phyloP scores from a whole-genome alignment of 2,113 vertebrate genomes.

The Falco punctatus region DNA sequence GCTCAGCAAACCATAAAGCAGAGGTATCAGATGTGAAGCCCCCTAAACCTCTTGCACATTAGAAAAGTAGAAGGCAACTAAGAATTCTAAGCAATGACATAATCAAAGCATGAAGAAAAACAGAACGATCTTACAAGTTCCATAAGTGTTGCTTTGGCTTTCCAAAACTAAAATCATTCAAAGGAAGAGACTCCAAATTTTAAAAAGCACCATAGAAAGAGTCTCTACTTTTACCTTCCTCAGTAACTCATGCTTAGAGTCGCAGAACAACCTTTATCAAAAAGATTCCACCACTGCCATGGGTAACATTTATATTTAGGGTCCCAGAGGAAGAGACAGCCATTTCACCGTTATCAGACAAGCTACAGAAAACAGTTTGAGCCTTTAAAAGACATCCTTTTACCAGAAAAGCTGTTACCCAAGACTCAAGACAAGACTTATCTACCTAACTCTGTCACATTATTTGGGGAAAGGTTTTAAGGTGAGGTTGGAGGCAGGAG shows the following conservation, averaged over 20 bases:
- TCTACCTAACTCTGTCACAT: accelerated
- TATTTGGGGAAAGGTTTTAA: background rate
- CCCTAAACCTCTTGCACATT: background rate
- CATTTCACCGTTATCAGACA: background rate
- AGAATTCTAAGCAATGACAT: background rate
- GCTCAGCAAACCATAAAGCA: background rate
- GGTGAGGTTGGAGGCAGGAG: background rate
- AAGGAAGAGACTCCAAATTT: background rate
- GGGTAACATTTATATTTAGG: background rate
- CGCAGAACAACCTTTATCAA: background rate
- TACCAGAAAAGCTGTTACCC: background rate
- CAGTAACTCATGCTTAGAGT: background rate
- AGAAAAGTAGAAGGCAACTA: background rate
- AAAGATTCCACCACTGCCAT: background rate
- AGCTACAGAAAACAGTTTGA: background rate
- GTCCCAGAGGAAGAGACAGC: background rate
- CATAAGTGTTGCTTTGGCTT: background rate
- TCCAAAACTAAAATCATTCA: background rate
- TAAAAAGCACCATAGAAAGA: background rate
- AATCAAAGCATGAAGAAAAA: background rate
- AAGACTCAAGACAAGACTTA: background rate
- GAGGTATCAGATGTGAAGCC: background rate
- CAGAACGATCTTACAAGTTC: background rate
- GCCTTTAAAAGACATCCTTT: background rate
- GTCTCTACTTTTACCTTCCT: background rate